Evolutionary conservation across 2,797 vertebrate species (phyloP), one percentile per base, ranked within the genome.

Genomic region (Cirrhinus molitorella): DNA sequence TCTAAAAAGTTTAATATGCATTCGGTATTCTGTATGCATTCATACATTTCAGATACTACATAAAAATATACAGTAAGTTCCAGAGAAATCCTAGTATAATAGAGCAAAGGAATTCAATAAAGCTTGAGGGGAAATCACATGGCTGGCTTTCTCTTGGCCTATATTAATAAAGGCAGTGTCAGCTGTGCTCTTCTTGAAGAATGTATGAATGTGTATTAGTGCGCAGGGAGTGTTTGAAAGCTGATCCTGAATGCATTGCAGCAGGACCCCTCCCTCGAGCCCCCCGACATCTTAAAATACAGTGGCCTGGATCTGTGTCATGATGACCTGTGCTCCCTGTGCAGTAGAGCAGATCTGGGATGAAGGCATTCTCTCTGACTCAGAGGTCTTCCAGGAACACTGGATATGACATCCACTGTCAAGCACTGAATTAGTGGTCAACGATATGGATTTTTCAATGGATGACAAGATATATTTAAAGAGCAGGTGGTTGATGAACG

Each of bases 151-250:
- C n/a, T n/a, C 76, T 63, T 14, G 34, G n/a, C 31, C 63, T 73
- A 31, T n/a, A 75, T 66, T 37, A 66, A 68, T 28, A 28, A 67
- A 75, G 74, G 77, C 79, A 25, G 23, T 43, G 31, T 75, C 68
- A 78, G 81, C 85, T 76, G 75, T 45, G 49, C 73, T 81, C 79
- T 73, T 85, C 65, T 74, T 49, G 14, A 83, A 43, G 79, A 87
- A 87, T 82, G 83, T 76, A 59, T 68, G 47, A 75, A 79, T 72
- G 75, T 79, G 28, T 63, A 63, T 79, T 40, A 71, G 55, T 66
- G 51, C 55, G 14, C 43, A 49, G 78, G 51, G 65, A 59, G 72
- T 67, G 84, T 73, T 73, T 79, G 84, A 74, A 85, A 75, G 71
- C 63, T 80, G 72, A 86, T 81, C 61, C 79, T 25, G 40, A 76